phyloP scores from a whole-genome alignment of 2,113 vertebrate species.

The Amblyornis subalaris region DNA sequence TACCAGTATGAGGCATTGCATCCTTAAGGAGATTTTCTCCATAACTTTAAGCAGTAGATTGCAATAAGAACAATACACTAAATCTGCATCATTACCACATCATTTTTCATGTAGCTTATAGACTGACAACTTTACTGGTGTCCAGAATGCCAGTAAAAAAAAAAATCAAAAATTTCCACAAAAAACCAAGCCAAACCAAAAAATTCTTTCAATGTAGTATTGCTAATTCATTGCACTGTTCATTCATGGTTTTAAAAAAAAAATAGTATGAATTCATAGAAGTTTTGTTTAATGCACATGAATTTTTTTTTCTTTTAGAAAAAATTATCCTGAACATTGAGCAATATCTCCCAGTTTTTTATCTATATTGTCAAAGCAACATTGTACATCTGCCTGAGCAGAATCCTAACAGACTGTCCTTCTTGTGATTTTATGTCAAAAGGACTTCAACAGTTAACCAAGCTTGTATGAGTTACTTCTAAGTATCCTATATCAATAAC shows the following conservation, averaged over 20 bases:
- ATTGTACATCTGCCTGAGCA: neutral
- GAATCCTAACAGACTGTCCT: neutral
- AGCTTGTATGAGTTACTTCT: conserved; percentile 56
- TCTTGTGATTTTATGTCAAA: neutral
- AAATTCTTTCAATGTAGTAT: neutral
- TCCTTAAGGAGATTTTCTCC: neutral
- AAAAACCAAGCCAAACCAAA: neutral
- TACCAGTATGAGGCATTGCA: neutral
- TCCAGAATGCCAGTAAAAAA: neutral
- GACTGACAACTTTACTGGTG: neutral
- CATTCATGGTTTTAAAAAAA: neutral
- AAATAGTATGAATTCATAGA: neutral
- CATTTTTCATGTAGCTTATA: neutral
- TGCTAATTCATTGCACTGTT: neutral
- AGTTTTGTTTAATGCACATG: neutral
- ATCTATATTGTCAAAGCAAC: neutral
- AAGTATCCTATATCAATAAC: conserved; percentile 51
- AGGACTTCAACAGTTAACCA: conserved; percentile 2
- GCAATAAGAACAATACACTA: neutral
- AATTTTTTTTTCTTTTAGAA: neutral
- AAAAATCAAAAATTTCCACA: neutral
- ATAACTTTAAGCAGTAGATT: neutral
- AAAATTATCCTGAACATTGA: neutral
- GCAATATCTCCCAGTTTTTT: neutral
- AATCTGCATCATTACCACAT: neutral